Base-by-base conservation (phyloP, 2,113 vertebrate genomes). In the Oncorhynchus keta region DNA sequence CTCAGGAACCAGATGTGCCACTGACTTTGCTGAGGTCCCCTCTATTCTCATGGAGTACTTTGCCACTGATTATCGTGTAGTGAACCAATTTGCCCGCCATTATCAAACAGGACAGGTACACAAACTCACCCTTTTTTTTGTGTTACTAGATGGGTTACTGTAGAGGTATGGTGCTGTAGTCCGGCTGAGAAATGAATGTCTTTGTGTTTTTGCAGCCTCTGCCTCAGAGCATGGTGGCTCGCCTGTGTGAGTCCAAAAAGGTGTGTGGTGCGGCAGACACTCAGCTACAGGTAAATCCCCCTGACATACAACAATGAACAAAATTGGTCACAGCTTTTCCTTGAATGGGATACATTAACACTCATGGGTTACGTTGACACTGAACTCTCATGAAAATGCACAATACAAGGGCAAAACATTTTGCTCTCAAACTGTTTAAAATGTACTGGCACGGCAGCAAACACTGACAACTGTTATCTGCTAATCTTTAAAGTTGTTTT, bases 31-130 rank as follows among this genome's bases (percentile, higher is more conserved):
- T 3, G 98, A 99, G 91, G 97, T 99, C 30, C 98, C 97, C 0
- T 99, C 98, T 72, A 96, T 99, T 84, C 92, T 99, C 73, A 99
- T 99, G 98, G 98, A 99, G 84, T 99, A 96, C 82, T 99, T 99
- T 90, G 97, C 97, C 75, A 96, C 94, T 18, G 98, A 99, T 86
- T 98, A 97, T 79, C 93, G 97, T 68, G 97, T 99, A 66, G 93
- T 99, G 78, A 96, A 93, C 89, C 97, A 96, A 81, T 99, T 99
- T 88, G 97, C 98, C 80, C 95, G 95, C 4, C 97, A 99, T 83
- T 98, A 97, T 89, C 93, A 98, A 91, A 99, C 97, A 0, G 97
- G 97, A 82, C 95, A 98, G 97, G 98, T 99, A 94, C 39, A 51
- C 2, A 26, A n/a, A 16, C 18, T 61, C 18, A 20, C 59, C 5